Base-by-base conservation (phyloP, 1,140 invertebrate genomes). In the Bactericera cockerelli region DNA sequence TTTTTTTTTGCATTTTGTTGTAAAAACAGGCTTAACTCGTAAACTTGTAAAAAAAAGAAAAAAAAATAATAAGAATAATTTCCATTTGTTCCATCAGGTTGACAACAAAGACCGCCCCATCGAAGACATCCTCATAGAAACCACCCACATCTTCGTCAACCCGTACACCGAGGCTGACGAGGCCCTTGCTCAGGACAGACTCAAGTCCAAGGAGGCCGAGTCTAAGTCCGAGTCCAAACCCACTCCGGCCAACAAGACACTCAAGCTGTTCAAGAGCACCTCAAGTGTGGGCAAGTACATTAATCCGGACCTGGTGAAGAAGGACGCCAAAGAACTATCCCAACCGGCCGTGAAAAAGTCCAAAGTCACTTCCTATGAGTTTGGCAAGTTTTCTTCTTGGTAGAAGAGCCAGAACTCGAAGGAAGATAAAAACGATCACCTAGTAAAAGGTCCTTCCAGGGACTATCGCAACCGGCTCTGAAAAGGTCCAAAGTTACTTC, bases 71-170 rank as follows among this genome's bases (percentile, higher is more conserved):
- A n/a, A n/a, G n/a, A n/a, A n/a, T n/a, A n/a, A n/a, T n/a, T n/a
- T n/a, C n/a, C n/a, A n/a, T n/a, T n/a, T n/a, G n/a, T n/a, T n/a
- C 28, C 13, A 31, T 31, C 28, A 31, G 28, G 89, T 91, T 2
- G 94, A 99, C 69, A 94, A 96, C 68, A 93, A 95, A 70, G 95
- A 98, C 69, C 74, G 81, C 65, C 95, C 95, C 1, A 87, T 93
- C 67, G 87, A 93, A 69, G 87, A 94, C 65, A 93, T 98, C 55
- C 73, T 86, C 25, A 80, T 98, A 64, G 74, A 87, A 63, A 79
- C 76, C 25, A 77, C 83, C 2, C 81, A 86, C 65, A 83, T 97
- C 2, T 98, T 95, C 77, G 86, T 93, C 0, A 87, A 98, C 77
- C 94, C 95, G 0, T 98, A 85, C 72, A 81, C 86, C 67, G 93